phyloP scores from a whole-genome alignment of 2,113 vertebrate genomes.

The Psettodes erumei region DNA sequence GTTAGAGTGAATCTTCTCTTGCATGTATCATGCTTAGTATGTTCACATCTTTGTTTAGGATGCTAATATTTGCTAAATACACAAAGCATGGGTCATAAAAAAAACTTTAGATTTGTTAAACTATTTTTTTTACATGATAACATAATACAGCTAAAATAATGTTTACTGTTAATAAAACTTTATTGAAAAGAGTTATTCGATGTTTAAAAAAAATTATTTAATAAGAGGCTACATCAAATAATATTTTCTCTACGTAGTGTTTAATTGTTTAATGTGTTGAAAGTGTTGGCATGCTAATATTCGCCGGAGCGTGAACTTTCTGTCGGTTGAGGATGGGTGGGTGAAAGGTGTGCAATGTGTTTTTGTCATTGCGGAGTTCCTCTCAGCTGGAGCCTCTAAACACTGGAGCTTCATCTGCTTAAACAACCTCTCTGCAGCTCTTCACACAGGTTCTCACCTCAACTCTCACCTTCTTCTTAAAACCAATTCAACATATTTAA shows the following conservation, averaged over 20 bases:
- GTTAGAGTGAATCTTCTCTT: no score
- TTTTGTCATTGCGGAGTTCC: slow-evolving; percentile 46
- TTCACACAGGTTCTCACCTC: slow-evolving; percentile 32
- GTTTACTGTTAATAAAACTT: no score
- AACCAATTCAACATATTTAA: slow-evolving; percentile 55
- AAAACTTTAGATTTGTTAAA: no score
- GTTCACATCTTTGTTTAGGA: neutral
- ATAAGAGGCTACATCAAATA: no score
- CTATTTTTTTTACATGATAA: no score
- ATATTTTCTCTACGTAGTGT: no score
- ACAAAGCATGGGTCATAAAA: neutral
- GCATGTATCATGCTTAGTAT: neutral
- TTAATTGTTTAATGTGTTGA: no score
- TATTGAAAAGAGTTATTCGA: no score
- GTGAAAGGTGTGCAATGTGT: slow-evolving; percentile 49
- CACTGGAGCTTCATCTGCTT: slow-evolving; percentile 47
- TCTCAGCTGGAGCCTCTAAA: slow-evolving; percentile 55
- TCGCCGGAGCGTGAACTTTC: slow-evolving; percentile 4
- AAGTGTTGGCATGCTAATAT: no score
- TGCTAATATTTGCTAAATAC: neutral
- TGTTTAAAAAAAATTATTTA: no score
- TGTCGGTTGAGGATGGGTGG: neutral
- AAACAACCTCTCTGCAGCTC: slow-evolving; percentile 29
- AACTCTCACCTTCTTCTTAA: slow-evolving; percentile 51
- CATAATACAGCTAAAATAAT: no score